These are phyloP conservation scores for Solen grandis DNA, from an alignment of 1,140 invertebrate species.

Conservation along the genomic window DNA sequence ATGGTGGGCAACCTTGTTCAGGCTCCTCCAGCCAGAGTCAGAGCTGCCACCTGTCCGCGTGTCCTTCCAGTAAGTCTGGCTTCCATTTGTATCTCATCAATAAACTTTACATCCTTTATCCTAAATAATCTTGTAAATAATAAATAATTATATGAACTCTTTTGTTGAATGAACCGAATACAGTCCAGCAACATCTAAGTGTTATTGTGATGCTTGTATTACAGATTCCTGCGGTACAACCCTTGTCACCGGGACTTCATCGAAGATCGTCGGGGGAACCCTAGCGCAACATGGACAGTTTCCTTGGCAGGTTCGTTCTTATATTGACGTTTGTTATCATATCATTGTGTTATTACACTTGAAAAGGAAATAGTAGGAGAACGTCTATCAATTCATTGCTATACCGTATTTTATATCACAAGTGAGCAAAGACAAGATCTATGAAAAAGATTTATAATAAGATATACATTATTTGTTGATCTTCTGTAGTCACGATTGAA, in stretches of 20 bases:
- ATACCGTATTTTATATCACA: too few relatives aligned
- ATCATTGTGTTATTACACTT: not conserved
- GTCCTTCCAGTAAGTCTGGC: conserved; percentile 30
- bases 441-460: not conserved
- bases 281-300: conserved; percentile 93
- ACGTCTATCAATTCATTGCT: too few relatives aligned
- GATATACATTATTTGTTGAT: too few relatives aligned
- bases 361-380: not conserved
- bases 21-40: conserved; percentile 22
- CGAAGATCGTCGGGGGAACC: conserved; percentile 83
- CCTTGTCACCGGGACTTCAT: not conserved
- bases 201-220: too few relatives aligned
- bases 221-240: conserved; percentile 9
- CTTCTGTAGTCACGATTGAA: too few relatives aligned
- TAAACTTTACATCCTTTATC: too few relatives aligned
- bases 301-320: conserved; percentile 92
- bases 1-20: conserved; percentile 33
- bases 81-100: too few relatives aligned
- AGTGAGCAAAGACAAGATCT: too few relatives aligned
- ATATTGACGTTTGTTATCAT: not conserved
- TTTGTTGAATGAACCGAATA: too few relatives aligned
- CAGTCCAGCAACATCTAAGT: too few relatives aligned
- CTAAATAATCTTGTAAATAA: too few relatives aligned
- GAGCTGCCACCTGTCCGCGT: conserved; percentile 23
- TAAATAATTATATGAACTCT: too few relatives aligned